These are phyloP conservation scores for Festucalex cinctus DNA, from an alignment of 2,113 vertebrate genomes.

Conservation along the genomic window DNA sequence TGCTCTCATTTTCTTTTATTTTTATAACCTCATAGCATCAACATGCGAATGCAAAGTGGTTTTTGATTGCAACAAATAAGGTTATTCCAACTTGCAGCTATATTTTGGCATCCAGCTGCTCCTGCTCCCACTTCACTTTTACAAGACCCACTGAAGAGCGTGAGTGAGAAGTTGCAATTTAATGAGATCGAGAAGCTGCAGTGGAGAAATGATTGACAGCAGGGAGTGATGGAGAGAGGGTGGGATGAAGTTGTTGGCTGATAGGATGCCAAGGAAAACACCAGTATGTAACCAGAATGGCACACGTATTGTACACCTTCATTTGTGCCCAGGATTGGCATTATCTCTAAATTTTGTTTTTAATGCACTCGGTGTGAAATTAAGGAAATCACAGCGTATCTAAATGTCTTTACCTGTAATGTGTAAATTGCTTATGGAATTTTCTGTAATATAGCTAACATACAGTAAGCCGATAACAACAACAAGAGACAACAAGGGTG, in stretches of 20 bases:
- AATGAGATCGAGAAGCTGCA: constrained; percentile 22
- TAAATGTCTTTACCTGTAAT: no score
- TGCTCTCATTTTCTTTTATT: not conserved
- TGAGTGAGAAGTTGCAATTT: constrained; percentile 20
- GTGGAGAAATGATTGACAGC: constrained; percentile 36
- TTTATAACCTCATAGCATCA: not conserved
- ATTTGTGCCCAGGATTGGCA: not conserved
- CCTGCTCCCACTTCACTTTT: constrained; percentile 12
- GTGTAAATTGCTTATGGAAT: no score
- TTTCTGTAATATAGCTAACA: no score
- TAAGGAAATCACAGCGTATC: no score
- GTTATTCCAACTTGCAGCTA: constrained; percentile 16
- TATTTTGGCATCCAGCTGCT: constrained; percentile 10
- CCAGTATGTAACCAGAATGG: no score
- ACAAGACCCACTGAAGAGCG: constrained; percentile 6
- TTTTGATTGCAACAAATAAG: constrained; percentile 26
- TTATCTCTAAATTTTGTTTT: no score
- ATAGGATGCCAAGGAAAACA: not conserved
- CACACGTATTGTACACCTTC: not conserved
- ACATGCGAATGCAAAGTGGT: not conserved
- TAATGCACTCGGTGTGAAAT: no score
- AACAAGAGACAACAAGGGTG: no score
- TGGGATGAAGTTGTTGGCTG: constrained; percentile 2
- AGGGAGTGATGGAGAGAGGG: constrained; percentile 14
- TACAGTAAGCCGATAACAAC: no score